Evolutionary conservation across 2,888 invertebrate genomes (phyloP), one percentile per base, ranked within the genome.

Genomic region (Muschampia plurimacula): DNA sequence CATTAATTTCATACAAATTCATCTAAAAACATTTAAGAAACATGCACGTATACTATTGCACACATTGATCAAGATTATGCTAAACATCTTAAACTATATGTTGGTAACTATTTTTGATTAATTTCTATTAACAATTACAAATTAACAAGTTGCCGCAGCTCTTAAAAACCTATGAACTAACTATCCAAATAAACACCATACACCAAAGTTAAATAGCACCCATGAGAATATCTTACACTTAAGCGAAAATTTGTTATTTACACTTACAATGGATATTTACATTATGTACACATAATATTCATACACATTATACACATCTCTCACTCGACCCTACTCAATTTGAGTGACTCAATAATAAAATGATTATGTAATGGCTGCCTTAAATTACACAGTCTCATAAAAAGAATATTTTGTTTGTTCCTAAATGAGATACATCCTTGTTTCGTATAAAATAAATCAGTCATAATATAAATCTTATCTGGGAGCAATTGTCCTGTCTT

Each of bases 141-240:
- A 78, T 73, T 77, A 82, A 77, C 74, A 75, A 81, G 80, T 81
- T 81, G 78, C 80, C 77, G 75, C 73, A 76, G 75, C 79, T 77
- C 74, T 75, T 70, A 72, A 72, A 66, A 72, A 66, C 73, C 72
- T 80, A 83, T 81, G 84, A 83, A 81, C 80, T 79, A 82, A 81
- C 83, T 83, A 84, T 79, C 81, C 81, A 80, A 86, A 72, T 82
- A 82, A 87, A 86, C 81, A 93, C 92, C 93, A 80, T 87, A 87
- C 90, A 92, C 92, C 93, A 85, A 88, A 86, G 79, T 88, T 90
- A 90, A 91, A 92, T 93, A 93, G 93, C 93, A 93, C 93, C 93
- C 93, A 90, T 93, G 85, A 89, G 84, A 89, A 90, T 91, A 91
- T 88, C 85, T 85, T 89, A 92, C 89, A 90, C 83, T 88, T 89